phyloP scores from a whole-genome alignment of 2,888 invertebrate genomes.

The Acronicta leporina region DNA sequence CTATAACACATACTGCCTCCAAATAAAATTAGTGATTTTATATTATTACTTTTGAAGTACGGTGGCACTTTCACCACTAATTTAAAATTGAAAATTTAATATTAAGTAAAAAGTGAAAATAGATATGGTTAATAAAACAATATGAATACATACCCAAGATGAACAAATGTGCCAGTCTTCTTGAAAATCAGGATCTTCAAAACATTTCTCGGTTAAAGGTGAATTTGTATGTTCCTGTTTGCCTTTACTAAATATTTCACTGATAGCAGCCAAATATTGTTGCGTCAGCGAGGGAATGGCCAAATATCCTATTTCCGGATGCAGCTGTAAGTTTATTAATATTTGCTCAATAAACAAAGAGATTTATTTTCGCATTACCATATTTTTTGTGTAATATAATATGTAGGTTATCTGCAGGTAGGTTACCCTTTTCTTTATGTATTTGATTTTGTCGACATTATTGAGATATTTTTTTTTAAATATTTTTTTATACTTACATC shows the following conservation, averaged over 20 bases:
- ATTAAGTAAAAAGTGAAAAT: too few relatives aligned
- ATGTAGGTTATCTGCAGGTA: too few relatives aligned
- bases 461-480: too few relatives aligned
- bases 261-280: conserved; percentile 78
- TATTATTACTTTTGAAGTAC: too few relatives aligned
- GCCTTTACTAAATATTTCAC: conserved; percentile 69
- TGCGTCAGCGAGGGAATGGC: conserved; percentile 81
- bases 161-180: conserved; percentile 81
- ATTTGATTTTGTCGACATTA: too few relatives aligned
- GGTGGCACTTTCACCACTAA: too few relatives aligned
- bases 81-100: too few relatives aligned
- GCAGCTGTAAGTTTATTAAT: conserved; percentile 62
- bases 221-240: conserved; percentile 74
- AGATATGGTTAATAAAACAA: neutral
- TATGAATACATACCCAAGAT: conserved; percentile 61
- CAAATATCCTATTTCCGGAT: conserved; percentile 78
- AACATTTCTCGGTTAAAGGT: conserved; percentile 76
- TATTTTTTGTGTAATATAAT: too few relatives aligned
- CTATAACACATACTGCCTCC: neutral
- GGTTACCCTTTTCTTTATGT: too few relatives aligned
- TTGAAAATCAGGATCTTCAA: conserved; percentile 76
- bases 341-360: neutral
- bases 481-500: conserved; percentile 59
- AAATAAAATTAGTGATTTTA: too few relatives aligned
- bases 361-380: neutral